phyloP scores from a whole-genome alignment of 2,113 vertebrate species.

The Limanda limanda region DNA sequence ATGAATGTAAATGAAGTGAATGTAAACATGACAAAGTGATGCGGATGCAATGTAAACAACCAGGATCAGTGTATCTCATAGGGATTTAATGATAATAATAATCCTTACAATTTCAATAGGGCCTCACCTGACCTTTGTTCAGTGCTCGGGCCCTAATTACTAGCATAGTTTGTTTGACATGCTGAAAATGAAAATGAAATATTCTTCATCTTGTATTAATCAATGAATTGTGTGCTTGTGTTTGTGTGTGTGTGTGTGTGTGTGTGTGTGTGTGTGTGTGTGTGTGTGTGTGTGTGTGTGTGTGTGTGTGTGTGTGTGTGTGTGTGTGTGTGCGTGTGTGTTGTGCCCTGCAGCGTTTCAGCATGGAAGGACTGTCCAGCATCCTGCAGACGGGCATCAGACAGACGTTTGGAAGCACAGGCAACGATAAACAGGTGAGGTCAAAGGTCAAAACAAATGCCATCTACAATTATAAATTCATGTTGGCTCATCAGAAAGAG shows the following conservation, averaged over 20 bases:
- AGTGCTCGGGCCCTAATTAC: too few species aligned
- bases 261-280: slow-evolving; percentile 5
- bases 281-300: slow-evolving; percentile 6
- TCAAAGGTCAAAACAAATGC: not conserved
- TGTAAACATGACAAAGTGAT: slow-evolving; percentile 2
- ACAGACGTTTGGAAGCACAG: slow-evolving; percentile 94
- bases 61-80: not conserved
- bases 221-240: slow-evolving; percentile 2
- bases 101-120: too few species aligned
- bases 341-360: slow-evolving; percentile 88
- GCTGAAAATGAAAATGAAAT: too few species aligned
- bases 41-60: not conserved
- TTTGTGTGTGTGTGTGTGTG: slow-evolving; percentile 20
- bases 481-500: not conserved
- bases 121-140: too few species aligned
- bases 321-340: slow-evolving; percentile 5
- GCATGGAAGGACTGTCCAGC: slow-evolving; percentile 98
- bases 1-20: slow-evolving; percentile 56
- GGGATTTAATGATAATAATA: not conserved
- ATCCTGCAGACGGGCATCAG: slow-evolving; percentile 96
- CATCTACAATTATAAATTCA: not conserved
- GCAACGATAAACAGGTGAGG: slow-evolving; percentile 93
- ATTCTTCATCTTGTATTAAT: too few species aligned
- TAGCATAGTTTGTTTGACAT: not conserved
- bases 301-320: too few species aligned